Conservation (phyloP, 2,888 invertebrate genomes). For the Drosophila falleni region DNA sequence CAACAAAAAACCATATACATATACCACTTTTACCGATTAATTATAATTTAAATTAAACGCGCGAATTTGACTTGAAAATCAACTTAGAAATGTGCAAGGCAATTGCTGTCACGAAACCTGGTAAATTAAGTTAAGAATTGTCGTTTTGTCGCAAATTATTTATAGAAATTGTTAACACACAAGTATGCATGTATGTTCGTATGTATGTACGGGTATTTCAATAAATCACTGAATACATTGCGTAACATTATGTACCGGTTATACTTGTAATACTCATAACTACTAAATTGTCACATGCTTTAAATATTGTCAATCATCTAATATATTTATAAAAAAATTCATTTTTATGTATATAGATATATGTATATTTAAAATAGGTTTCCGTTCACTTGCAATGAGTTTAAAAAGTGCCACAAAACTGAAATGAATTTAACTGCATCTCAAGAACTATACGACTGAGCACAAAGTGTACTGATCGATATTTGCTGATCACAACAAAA, state of each 20-base stretch:
- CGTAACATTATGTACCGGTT: constrained; percentile 43
- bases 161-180: constrained; percentile 27
- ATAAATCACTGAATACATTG: constrained; percentile 31
- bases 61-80: constrained; percentile 20
- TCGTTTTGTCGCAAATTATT: constrained; percentile 24
- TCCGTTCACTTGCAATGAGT: constrained; percentile 40
- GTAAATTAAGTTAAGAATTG: constrained; percentile 17
- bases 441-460: constrained; percentile 70
- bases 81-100: constrained; percentile 9
- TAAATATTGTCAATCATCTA: neutral
- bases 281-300: constrained; percentile 14
- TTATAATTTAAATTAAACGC: constrained; percentile 12
- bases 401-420: constrained; percentile 30
- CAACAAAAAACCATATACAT: constrained; percentile 2
- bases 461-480: constrained; percentile 70
- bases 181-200: neutral
- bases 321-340: neutral
- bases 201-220: constrained; percentile 7
- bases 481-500: constrained; percentile 78
- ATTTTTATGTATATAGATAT: constrained; percentile 3
- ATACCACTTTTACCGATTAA: neutral
- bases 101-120: constrained; percentile 12
- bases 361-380: constrained; percentile 32
- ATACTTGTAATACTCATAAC: constrained; percentile 23
- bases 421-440: constrained; percentile 62